Conservation (phyloP, 2,113 vertebrate species). For the Sialia sialis region DNA sequence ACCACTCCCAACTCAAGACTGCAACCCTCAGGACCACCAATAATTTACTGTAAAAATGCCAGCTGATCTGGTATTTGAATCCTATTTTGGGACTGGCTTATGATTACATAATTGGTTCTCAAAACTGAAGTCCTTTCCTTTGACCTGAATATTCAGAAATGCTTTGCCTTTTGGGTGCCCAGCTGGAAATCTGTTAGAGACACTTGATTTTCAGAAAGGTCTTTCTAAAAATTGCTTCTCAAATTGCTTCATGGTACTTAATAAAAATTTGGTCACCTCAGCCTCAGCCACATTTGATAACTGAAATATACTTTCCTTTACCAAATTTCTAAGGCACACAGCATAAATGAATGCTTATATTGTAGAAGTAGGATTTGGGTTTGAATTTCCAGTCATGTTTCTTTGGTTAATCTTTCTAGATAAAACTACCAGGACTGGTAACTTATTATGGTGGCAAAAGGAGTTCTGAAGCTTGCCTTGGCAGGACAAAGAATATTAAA, state of each 20-base stretch:
- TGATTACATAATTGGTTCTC: background rate
- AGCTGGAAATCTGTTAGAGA: background rate
- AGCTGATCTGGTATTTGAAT: background rate
- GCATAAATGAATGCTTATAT: background rate
- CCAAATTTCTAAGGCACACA: background rate
- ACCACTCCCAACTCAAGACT: background rate
- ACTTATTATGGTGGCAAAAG: background rate
- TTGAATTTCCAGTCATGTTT: background rate
- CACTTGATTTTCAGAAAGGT: background rate
- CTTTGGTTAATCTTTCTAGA: background rate
- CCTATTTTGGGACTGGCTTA: background rate
- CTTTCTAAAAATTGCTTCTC: background rate
- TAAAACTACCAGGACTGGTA: background rate
- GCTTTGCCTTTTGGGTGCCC: background rate
- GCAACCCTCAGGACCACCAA: background rate
- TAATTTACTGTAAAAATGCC: background rate
- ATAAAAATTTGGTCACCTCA: background rate
- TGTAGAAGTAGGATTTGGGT: accelerated
- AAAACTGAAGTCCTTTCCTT: background rate
- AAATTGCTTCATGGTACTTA: background rate
- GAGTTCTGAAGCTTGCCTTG: background rate
- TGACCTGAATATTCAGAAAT: background rate
- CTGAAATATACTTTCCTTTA: background rate
- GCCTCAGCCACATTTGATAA: background rate
- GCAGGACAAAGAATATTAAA: background rate